Evolutionary conservation across 2,797 vertebrate species (phyloP), one percentile per base, ranked within the genome.

Genomic region (Tenualosa ilisha): DNA sequence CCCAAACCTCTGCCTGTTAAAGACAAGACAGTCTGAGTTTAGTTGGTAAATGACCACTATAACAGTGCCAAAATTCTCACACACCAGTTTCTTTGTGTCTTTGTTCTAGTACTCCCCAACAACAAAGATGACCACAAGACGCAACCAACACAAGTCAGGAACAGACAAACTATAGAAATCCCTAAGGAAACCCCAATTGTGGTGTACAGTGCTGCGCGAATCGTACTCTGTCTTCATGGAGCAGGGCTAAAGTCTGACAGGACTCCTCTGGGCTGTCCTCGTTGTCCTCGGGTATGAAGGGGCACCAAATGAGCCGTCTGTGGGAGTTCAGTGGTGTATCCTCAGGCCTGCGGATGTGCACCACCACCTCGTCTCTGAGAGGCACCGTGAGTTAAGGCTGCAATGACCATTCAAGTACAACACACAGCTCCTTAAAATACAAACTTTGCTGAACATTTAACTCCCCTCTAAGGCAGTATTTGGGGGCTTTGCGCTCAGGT

Each of bases 251-350:
- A 0, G 97, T 99, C 91, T 99, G 98, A 91, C 96, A 98, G 59
- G 93, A 91, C 86, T 99, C 98, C 9, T 99, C 98, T 22, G 94
- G 93, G 56, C 94, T 96, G 65, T 98, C 98, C 81, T 99, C 98
- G 0, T 91, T 98, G 84, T 99, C 98, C 6, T 99, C 98, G 0
- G 96, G 96, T 90, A 99, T 99, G 91, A 97, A 99, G 1, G 98
- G 98, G 84, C 98, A 99, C 98, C 98, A 99, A 90, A 99, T 98
- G 89, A 99, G 97, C 59, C 98, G 96, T 13, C 97, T 95, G 88
- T 97, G 96, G 53, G 96, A 97, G 91, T 97, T 99, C 87, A 98
- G 90, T 0, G 96, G 95, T 0, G 96, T 97, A 13, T 95, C 95
- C 7, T 98, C 97, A 51, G 97, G 96, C 43, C 97, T 93, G 81